Evolutionary conservation across 1,140 invertebrate genomes (phyloP), one percentile per base, ranked within the genome.

Genomic region (Procambarus virginalis): DNA sequence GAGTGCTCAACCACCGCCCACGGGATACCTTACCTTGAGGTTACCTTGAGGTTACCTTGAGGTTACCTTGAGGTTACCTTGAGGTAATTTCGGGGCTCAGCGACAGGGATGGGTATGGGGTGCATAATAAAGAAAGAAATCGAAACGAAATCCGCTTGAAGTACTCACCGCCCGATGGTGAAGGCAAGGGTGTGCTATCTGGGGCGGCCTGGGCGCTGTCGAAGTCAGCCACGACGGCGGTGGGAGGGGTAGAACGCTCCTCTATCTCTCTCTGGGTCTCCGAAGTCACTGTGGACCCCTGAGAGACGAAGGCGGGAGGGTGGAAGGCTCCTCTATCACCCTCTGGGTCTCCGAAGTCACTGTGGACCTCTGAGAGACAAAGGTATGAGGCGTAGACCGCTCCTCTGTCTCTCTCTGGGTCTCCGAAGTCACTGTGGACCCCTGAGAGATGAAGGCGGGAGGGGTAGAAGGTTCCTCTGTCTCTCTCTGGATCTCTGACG

Each of bases 121-220:
- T 34, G 34, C 34, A 34, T 1, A 34, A 34, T 34, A 34, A 34
- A 34, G 34, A 34, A 34, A 34, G 34, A 34, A 34, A 34, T 34
- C 34, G 34, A 34, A 34, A 34, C 0, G 34, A 34, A 34, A 34
- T 34, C 34, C 34, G 34, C 34, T 34, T 8, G 51, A 55, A 55
- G 88, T 89, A 89, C 88, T 89, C 88, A 89, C 88, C 82, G 55
- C 22, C 88, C 12, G 79, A 48, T 70, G 60, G 12, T 46, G 73
- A 17, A 85, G 87, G 84, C 91, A 87, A 91, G 91, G 91, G 91
- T 91, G 91, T 89, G 91, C 87, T 91, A 85, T 85, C 73, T 89
- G 91, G 79, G 70, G 68, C 83, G 84, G 91, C 85, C 79, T 84
- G 77, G 80, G 75, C 77, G 76, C 64, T 84, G 49, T 58, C 86